Base-by-base conservation (phyloP, 2,888 invertebrate genomes). In the Hemithea aestivaria region DNA sequence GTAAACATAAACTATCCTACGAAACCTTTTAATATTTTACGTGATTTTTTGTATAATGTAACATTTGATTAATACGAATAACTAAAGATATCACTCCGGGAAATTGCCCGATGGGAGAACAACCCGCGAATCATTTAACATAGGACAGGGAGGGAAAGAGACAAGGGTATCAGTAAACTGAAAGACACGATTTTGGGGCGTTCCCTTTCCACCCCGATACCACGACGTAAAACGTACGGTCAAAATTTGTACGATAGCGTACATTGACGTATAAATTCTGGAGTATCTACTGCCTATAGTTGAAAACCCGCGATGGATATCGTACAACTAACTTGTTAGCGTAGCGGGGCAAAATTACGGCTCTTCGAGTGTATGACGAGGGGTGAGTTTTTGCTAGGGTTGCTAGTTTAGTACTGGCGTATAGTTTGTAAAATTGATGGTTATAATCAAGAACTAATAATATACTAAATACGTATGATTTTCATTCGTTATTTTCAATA, bases 121-220 rank as follows among this genome's bases (percentile, higher is more conserved):
- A 55, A 61, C 54, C 65, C 58, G 55, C 58, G 58, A 62, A 62
- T 60, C 62, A 55, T 66, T 65, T 59, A 57, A 57, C 66, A 60
- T 52, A 53, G 59, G 59, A 59, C 58, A 53, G 51, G 38, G 75
- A 52, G 48, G 59, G 80, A 83, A 63, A 72, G 80, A 74, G 83
- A 83, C 71, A 60, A 66, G 58, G 38, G 50, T 65, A 75, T 56
- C 44, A 5, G 55, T 53, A 45, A 47, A 51, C 51, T 53, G 52
- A 53, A 50, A 50, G 51, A 49, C 53, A 62, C 62, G 50, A 53
- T 67, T 67, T 76, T 60, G 70, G 73, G 79, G 78, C 80, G 78
- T 75, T 64, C 62, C 69, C 69, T 52, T 40, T 45, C 56, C 52
- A 53, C 56, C 58, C 56, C 58, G 47, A 62, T 42, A 48, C 45